These are phyloP conservation scores for Girardinus metallicus DNA, from an alignment of 2,797 vertebrate genomes.

Conservation along the genomic window DNA sequence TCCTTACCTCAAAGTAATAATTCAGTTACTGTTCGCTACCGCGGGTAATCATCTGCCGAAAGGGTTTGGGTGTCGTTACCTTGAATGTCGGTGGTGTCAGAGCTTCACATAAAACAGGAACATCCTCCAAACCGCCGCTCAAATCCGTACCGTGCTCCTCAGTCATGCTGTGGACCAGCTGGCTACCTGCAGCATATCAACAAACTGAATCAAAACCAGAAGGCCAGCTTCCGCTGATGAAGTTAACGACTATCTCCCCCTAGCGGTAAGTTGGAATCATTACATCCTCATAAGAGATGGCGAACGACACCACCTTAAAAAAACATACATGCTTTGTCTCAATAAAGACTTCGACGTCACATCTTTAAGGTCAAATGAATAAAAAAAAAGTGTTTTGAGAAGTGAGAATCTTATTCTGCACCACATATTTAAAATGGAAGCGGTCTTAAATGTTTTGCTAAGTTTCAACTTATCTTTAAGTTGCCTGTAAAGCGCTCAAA, in stretches of 20 bases:
- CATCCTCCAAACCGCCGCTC: slow-evolving; percentile 69
- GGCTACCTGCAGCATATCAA: neutral
- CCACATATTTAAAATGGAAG: neutral
- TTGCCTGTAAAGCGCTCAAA: neutral
- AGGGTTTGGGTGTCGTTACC: slow-evolving; percentile 51
- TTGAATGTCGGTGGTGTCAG: slow-evolving; percentile 62
- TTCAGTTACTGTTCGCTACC: too few relatives aligned
- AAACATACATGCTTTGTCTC: neutral
- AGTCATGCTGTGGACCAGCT: slow-evolving; percentile 3
- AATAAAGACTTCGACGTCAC: too few relatives aligned
- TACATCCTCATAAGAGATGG: neutral
- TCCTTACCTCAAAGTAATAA: neutral
- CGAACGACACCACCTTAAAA: neutral
- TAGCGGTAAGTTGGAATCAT: fast-evolving
- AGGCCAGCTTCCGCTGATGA: slow-evolving; percentile 36
- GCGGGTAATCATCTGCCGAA: neutral
- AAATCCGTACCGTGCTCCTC: slow-evolving; percentile 50
- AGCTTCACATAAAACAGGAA: slow-evolving; percentile 64
- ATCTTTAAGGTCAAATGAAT: neutral
- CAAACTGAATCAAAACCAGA: slow-evolving; percentile 6
- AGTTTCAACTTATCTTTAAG: neutral
- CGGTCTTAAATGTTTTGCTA: neutral
- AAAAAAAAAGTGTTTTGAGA: neutral
- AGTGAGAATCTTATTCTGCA: neutral
- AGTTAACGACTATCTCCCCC: neutral